Percentiles rank a stretch among this genome's conserved stretches.
These are phyloP conservation scores for Thamnophis sirtalis DNA, from an alignment of 2,113 vertebrate species.

Conservation along the genomic window DNA sequence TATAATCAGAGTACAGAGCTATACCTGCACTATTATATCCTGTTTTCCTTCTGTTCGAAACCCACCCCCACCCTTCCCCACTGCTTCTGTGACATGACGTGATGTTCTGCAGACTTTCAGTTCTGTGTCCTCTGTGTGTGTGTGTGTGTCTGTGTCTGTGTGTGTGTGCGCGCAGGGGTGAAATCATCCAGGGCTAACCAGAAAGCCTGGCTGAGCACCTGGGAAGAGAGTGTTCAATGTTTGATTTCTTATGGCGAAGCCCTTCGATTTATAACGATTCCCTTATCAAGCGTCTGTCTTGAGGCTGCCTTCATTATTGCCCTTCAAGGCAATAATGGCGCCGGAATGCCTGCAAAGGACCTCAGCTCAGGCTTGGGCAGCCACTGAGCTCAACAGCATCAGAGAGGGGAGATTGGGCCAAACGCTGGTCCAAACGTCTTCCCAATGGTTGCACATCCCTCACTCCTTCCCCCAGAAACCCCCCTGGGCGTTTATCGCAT, in stretches of 20 bases:
- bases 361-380: background rate
- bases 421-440: background rate
- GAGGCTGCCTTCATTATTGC: background rate
- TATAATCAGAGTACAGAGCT: background rate
- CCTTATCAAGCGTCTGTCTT: background rate
- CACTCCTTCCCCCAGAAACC: background rate
- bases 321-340: background rate
- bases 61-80: background rate
- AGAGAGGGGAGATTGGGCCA: background rate
- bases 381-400: background rate
- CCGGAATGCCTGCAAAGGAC: background rate
- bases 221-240: background rate
- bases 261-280: background rate
- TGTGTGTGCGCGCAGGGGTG: no score
- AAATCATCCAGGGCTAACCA: constrained; percentile 1
- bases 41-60: background rate
- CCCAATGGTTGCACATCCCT: background rate
- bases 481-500: background rate
- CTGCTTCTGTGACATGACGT: background rate
- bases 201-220: background rate
- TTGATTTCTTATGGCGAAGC: constrained; percentile 15
- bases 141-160: no score
- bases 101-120: background rate
- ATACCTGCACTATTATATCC: no score
- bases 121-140: background rate